A percentile compares a stretch with the other conserved stretches of the same genome.
These are phyloP conservation scores for Drosophila pseudoananassae DNA, from an alignment of 1,140 invertebrate genomes.

Conservation along the genomic window DNA sequence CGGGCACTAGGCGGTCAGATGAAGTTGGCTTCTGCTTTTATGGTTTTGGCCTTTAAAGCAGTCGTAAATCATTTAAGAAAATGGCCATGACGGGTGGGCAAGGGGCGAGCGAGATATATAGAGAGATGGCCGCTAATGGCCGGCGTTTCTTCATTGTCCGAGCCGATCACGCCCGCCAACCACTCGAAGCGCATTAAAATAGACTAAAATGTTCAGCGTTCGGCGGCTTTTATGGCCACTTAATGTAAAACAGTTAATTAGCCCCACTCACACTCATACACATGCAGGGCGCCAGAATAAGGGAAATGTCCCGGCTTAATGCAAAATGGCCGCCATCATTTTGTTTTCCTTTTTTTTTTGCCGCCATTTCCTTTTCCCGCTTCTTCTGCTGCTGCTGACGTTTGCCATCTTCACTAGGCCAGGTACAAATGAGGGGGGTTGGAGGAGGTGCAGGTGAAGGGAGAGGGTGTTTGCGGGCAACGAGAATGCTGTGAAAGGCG, in stretches of 20 bases:
- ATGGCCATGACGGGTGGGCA: constrained; percentile 19
- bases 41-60: constrained; percentile 62
- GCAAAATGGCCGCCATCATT: constrained; percentile 72
- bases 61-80: constrained; percentile 73
- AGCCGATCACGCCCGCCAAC: constrained; percentile 67
- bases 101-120: constrained; percentile 17
- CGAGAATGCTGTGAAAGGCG: constrained; percentile 47
- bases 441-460: background rate
- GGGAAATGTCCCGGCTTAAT: constrained; percentile 53
- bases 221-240: constrained; percentile 71
- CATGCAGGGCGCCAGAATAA: constrained; percentile 10
- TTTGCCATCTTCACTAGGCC: constrained; percentile 63
- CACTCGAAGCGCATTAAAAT: constrained; percentile 69
- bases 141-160: constrained; percentile 59
- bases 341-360: constrained; percentile 31
- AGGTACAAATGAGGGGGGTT: constrained; percentile 31
- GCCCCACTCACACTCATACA: constrained; percentile 41
- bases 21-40: constrained; percentile 59
- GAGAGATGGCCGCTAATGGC: constrained; percentile 55
- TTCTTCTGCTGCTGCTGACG: constrained; percentile 50
- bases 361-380: constrained; percentile 23
- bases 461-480: background rate
- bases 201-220: constrained; percentile 66
- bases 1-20: constrained; percentile 10
- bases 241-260: constrained; percentile 83